A percentile compares a stretch with the other conserved stretches of the same genome.
Evolutionary conservation across 2,797 vertebrate genomes (phyloP).

Genomic region (Silurus lanzhouensis): DNA sequence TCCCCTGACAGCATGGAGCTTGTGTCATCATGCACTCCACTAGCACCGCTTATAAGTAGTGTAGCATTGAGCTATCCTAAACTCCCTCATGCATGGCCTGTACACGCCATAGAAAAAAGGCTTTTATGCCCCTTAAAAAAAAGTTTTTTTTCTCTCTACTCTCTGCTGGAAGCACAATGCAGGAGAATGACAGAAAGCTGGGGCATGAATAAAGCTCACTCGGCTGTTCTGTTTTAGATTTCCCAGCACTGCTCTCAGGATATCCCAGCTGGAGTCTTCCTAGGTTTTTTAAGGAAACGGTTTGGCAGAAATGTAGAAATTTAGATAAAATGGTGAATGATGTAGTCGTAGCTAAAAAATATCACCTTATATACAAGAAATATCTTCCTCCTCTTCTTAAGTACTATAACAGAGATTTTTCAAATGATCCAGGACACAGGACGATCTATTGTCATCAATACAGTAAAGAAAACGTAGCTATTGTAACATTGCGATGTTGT

Average conservation of each 20-base stretch:
- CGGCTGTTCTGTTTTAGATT: slow-evolving; percentile 9
- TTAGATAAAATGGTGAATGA: neutral
- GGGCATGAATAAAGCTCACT: slow-evolving; percentile 29
- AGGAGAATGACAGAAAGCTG: slow-evolving; percentile 29
- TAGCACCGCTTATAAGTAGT: slow-evolving; percentile 46
- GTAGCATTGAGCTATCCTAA: slow-evolving; percentile 33
- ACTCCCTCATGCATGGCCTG: slow-evolving; percentile 46
- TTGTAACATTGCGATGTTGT: neutral
- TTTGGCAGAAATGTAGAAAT: neutral
- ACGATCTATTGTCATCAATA: neutral
- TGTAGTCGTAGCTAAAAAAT: neutral
- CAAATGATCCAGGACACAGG: neutral
- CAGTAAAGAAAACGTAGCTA: neutral
- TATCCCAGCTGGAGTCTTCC: slow-evolving; percentile 15
- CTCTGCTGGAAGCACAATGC: slow-evolving; percentile 20
- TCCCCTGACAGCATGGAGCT: slow-evolving; percentile 38
- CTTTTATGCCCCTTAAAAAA: slow-evolving; percentile 19
- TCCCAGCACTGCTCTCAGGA: neutral
- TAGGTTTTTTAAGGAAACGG: neutral
- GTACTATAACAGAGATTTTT: neutral
- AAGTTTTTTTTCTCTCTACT: neutral
- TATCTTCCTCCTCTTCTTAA: neutral
- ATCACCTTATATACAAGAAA: neutral
- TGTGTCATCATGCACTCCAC: slow-evolving; percentile 56
- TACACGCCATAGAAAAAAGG: slow-evolving; percentile 45